phyloP scores from a whole-genome alignment of 2,113 vertebrate species.

The Centropus unirufus region DNA sequence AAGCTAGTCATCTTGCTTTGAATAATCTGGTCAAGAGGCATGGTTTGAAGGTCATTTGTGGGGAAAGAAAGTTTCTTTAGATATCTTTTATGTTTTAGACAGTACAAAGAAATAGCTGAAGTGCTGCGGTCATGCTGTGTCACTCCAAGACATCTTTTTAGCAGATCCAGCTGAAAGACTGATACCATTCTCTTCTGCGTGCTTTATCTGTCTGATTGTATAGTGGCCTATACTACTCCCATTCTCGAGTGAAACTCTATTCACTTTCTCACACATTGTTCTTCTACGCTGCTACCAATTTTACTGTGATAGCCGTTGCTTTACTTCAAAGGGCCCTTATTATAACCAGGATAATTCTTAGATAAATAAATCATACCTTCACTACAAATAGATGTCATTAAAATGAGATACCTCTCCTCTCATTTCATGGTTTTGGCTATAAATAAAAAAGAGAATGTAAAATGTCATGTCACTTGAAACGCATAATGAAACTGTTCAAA shows the following conservation, averaged over 20 bases:
- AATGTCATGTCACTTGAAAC: not conserved
- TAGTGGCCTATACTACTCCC: not conserved
- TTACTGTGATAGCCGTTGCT: not conserved
- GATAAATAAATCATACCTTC: not conserved
- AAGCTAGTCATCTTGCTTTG: not conserved
- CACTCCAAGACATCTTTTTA: not conserved
- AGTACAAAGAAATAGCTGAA: not conserved
- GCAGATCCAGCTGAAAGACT: not conserved
- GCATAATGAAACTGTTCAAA: not conserved
- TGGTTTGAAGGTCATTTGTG: not conserved
- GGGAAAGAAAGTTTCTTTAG: not conserved
- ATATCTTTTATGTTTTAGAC: not conserved
- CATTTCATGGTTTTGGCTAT: not conserved
- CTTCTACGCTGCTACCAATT: not conserved
- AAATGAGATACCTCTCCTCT: not conserved
- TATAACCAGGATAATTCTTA: not conserved
- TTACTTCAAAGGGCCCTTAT: not conserved
- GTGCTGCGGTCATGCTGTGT: not conserved
- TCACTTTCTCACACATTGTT: accelerated
- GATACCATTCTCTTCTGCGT: not conserved
- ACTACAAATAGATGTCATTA: not conserved
- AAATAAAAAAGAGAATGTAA: not conserved
- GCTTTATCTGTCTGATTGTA: not conserved
- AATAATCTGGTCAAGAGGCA: not conserved
- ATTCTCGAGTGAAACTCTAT: not conserved